Evolutionary conservation across 1,140 invertebrate species (phyloP), one percentile per base, ranked within the genome.

Genomic region (Hyles euphorbiae): DNA sequence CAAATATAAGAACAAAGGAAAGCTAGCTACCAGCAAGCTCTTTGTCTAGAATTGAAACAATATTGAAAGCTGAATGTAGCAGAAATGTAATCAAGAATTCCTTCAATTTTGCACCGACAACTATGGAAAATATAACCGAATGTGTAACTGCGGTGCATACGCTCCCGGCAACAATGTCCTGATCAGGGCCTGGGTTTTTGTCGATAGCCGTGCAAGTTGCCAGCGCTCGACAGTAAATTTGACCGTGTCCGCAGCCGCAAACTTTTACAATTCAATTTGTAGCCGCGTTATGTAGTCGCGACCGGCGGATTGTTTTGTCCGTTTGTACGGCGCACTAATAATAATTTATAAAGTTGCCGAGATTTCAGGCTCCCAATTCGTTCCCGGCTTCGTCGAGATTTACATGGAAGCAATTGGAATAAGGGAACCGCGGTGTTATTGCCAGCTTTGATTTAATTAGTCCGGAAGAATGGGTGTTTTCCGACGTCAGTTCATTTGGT

Each of bases 321-420:
- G 61, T 72, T 5, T 51, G 59, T 66, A 50, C 59, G 53, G 64
- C 57, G 22, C 22, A 62, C 61, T 70, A 67, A 76, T 78, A 76
- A 76, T 78, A 77, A 80, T 76, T 77, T 74, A 70, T 70, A 71
- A 81, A 77, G 73, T 78, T 70, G 72, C 57, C 63, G 65, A 66
- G 65, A 76, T 70, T 72, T 40, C 36, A 40, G 36, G 22, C 22
- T 22, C 22, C 22, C 36, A 40, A 0, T 8, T 8, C 36, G 36
- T 8, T 40, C 70, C 61, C 69, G 75, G 80, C 78, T 74, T 71
- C 57, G 54, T 75, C 74, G 76, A 71, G 76, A 81, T 82, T 80
- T 80, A 78, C 75, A 83, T 80, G 70, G 68, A 76, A 76, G 74
- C 76, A 81, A 83, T 81, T 76, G 77, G 72, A 81, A 69, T 76